phyloP scores from a whole-genome alignment of 1,140 invertebrate genomes.

The Chelonus insularis region DNA sequence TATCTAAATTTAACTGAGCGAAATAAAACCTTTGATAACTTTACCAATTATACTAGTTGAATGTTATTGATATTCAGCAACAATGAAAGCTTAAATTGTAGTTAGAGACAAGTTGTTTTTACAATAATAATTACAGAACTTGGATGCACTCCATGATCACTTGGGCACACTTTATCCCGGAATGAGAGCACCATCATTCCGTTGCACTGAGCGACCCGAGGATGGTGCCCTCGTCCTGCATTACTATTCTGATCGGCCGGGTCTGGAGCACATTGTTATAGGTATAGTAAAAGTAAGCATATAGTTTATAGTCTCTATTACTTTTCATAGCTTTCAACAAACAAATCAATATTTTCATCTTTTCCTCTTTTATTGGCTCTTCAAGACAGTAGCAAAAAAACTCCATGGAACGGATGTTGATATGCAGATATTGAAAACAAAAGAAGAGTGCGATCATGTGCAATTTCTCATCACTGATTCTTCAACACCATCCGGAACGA shows the following conservation, averaged over 20 bases:
- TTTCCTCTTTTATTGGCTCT: conserved; percentile 23
- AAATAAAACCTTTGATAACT: too few species aligned
- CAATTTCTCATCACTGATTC: conserved; percentile 92
- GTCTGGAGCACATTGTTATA: conserved; percentile 91
- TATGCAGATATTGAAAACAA: conserved; percentile 84
- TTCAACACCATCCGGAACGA: conserved; percentile 65
- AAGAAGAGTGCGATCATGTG: conserved; percentile 88
- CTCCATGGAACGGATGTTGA: conserved; percentile 90
- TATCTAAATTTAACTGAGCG: background rate
- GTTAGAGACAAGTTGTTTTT: too few species aligned
- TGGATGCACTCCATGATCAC: conserved; percentile 92
- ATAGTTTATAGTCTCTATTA: background rate
- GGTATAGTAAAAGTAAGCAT: conserved; percentile 85
- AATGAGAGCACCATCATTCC: conserved; percentile 90
- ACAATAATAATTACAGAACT: conserved; percentile 66
- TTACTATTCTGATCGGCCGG: conserved; percentile 91
- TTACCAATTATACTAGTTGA: too few species aligned
- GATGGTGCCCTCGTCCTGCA: conserved; percentile 86
- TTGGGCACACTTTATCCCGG: conserved; percentile 89
- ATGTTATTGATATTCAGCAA: too few species aligned
- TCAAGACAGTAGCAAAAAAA: conserved; percentile 86
- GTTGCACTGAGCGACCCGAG: conserved; percentile 82
- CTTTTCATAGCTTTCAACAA: background rate
- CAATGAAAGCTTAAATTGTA: too few species aligned
- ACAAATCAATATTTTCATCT: background rate